Evolutionary conservation across 2,888 invertebrate genomes (phyloP).

Genomic region (Drosophila aldrichi): DNA sequence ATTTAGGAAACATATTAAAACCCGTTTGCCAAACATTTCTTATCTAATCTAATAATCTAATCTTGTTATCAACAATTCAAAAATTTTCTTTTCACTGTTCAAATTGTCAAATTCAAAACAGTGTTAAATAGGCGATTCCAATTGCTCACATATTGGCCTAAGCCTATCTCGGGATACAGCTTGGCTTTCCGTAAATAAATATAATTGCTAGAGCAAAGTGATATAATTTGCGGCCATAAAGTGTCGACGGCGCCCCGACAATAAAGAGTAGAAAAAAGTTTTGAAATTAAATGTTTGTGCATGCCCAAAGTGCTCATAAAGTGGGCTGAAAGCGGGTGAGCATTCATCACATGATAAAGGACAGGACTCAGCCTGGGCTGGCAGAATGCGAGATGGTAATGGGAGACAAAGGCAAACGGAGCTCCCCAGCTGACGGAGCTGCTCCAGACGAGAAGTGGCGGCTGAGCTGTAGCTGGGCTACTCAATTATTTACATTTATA

Average conservation of each 20-base stretch:
- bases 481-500: constrained; percentile 84
- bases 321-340: constrained; percentile 17
- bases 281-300: constrained; percentile 58
- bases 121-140: background rate
- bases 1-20: no score
- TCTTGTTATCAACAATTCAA: no score
- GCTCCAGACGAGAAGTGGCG: constrained; percentile 23
- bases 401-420: constrained; percentile 31
- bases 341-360: constrained; percentile 67
- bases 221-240: constrained; percentile 31
- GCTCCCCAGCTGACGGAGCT: background rate
- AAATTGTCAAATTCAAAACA: background rate
- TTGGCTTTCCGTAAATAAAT: background rate
- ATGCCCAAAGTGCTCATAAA: constrained; percentile 66
- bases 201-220: constrained; percentile 14
- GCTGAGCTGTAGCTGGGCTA: constrained; percentile 53
- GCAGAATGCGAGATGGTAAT: constrained; percentile 10
- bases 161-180: background rate
- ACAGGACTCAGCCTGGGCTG: constrained; percentile 33
- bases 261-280: constrained; percentile 46
- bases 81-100: background rate
- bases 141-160: background rate
- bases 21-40: no score
- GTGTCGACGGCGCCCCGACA: constrained; percentile 10
- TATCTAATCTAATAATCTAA: no score